A percentile compares a stretch with the other conserved stretches of the same genome.
Evolutionary conservation across 2,888 invertebrate genomes (phyloP).

Genomic region (Terebella lapidaria): DNA sequence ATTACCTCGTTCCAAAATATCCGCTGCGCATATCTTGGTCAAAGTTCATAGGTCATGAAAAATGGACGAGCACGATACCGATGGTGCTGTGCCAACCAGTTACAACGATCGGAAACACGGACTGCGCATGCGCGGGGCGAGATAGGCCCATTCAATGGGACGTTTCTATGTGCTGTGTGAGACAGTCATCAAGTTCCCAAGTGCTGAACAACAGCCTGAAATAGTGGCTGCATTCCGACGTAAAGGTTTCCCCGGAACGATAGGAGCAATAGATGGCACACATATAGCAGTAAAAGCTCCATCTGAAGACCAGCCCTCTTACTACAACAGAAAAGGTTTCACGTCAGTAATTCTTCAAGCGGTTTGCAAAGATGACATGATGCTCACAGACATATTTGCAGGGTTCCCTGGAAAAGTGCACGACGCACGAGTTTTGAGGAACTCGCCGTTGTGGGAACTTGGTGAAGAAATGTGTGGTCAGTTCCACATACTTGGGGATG

Average conservation of each 20-base stretch:
- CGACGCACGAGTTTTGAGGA: constrained; percentile 8
- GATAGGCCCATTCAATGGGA: too few species aligned
- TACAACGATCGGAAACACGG: too few species aligned
- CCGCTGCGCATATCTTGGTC: too few species aligned
- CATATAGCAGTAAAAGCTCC: neutral
- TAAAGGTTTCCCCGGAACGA: neutral
- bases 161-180: too few species aligned
- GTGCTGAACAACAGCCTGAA: neutral
- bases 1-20: too few species aligned
- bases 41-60: too few species aligned
- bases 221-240: neutral
- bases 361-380: constrained; percentile 1
- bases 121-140: too few species aligned
- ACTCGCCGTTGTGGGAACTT: constrained; percentile 1
- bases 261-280: constrained; percentile 3
- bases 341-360: neutral
- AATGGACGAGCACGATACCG: too few species aligned
- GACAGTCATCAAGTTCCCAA: neutral
- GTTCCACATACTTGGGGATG: constrained; percentile 16
- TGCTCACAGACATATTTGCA: constrained; percentile 3
- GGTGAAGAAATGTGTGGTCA: constrained; percentile 2
- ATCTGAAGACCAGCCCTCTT: neutral
- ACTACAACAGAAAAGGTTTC: neutral
- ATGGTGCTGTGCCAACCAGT: too few species aligned
- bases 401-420: constrained; percentile 11